phyloP scores from a whole-genome alignment of 1,140 invertebrate species.

The Penaeus chinensis region DNA sequence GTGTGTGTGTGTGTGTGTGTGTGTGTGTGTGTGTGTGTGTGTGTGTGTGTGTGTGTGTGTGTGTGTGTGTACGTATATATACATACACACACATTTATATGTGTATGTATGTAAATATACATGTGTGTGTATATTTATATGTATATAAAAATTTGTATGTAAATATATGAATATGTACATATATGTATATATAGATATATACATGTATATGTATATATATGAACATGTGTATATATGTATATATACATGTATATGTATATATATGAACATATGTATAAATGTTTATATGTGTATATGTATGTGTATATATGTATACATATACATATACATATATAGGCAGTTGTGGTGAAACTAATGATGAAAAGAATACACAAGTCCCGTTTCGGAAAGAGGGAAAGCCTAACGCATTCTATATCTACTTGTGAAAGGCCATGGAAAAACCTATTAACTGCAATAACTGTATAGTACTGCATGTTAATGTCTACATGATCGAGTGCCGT shows the following conservation, averaged over 20 bases:
- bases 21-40: no score
- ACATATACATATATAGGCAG: neutral
- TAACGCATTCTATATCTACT: no score
- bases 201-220: neutral
- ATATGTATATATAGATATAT: neutral
- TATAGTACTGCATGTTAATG: no score
- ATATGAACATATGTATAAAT: neutral
- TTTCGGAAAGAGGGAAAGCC: no score
- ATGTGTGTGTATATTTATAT: neutral
- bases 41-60: no score
- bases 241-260: neutral
- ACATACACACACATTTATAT: no score
- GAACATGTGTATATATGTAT: neutral
- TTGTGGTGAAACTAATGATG: neutral
- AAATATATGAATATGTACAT: neutral
- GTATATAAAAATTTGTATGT: neutral
- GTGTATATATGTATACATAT: constrained; percentile 3
- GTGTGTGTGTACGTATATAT: no score
- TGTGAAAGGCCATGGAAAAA: no score
- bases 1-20: no score
- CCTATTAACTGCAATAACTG: no score
- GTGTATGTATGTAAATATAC: no score
- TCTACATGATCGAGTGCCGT: no score
- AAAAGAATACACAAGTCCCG: neutral
- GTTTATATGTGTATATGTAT: neutral